Percentiles rank a stretch among this genome's conserved stretches.
phyloP scores from a whole-genome alignment of 2,888 invertebrate species.

The Cheilosia urbana region DNA sequence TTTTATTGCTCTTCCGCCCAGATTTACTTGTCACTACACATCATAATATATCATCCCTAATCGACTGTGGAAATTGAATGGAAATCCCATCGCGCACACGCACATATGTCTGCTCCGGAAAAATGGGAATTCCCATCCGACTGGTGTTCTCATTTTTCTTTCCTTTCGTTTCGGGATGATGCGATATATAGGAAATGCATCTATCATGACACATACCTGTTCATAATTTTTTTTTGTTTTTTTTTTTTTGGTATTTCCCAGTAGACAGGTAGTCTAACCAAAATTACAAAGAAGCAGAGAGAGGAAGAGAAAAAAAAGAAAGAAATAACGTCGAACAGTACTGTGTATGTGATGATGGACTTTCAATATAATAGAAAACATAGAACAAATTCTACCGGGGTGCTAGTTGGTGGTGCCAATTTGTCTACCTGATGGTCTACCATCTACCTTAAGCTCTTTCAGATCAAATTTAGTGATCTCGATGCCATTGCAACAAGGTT shows the following conservation, averaged over 20 bases:
- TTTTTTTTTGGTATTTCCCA: constrained; percentile 43
- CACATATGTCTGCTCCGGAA: constrained; percentile 43
- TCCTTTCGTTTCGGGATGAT: constrained; percentile 27
- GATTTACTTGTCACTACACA: constrained; percentile 69
- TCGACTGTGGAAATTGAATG: constrained; percentile 65
- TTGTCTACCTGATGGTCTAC: constrained; percentile 66
- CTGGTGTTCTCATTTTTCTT: constrained; percentile 40
- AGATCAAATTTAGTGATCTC: constrained; percentile 55
- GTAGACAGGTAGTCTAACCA: constrained; percentile 68
- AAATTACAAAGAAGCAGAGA: constrained; percentile 16
- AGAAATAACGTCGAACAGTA: constrained; percentile 2
- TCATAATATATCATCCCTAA: constrained; percentile 70
- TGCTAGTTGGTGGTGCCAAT: constrained; percentile 65
- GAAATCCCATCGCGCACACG: constrained; percentile 52
- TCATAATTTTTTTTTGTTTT: constrained; percentile 27
- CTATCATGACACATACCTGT: constrained; percentile 59
- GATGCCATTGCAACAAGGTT: constrained; percentile 35
- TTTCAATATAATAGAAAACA: constrained; percentile 34
- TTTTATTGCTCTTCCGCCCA: constrained; percentile 67
- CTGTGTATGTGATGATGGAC: constrained; percentile 51
- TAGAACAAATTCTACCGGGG: constrained; percentile 6
- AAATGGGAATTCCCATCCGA: constrained; percentile 74
- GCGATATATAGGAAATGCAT: constrained; percentile 34
- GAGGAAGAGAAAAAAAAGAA: background rate
- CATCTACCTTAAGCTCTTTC: constrained; percentile 44